Conservation (phyloP, 2,797 vertebrate species). For the Chaenodraco wilsoni region DNA sequence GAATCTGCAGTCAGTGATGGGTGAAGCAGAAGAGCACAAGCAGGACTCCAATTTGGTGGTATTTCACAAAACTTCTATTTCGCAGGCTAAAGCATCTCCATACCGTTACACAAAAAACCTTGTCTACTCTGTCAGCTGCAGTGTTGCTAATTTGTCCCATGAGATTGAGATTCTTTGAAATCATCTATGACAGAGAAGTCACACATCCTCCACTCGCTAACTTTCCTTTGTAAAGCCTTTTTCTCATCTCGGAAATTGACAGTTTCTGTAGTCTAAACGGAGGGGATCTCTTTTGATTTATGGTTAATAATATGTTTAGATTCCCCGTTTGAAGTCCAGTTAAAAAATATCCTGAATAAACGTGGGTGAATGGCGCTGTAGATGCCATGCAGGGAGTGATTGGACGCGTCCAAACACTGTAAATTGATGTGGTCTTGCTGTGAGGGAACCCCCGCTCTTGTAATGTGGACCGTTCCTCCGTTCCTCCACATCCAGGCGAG, state of each 20-base stretch:
- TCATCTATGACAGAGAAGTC: conserved; percentile 31
- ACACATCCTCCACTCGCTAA: conserved; percentile 19
- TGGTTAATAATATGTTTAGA: neutral
- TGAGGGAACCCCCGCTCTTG: conserved; percentile 49
- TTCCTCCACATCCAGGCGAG: conserved; percentile 63
- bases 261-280: conserved; percentile 44
- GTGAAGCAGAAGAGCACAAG: neutral
- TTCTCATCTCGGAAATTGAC: conserved; percentile 65
- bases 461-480: conserved; percentile 76
- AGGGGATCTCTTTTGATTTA: conserved; percentile 22
- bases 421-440: rapidly evolving
- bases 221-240: conserved; percentile 46
- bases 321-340: rapidly evolving
- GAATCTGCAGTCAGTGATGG: conserved; percentile 20
- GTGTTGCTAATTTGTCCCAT: conserved; percentile 22
- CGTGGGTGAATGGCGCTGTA: rapidly evolving
- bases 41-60: neutral
- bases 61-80: neutral
- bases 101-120: neutral
- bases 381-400: rapidly evolving
- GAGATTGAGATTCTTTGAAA: conserved; percentile 15
- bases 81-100: conserved; percentile 6
- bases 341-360: neutral
- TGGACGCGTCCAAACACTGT: neutral
- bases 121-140: neutral